Conservation (phyloP, 2,888 invertebrate genomes). For the Alitta virens region DNA sequence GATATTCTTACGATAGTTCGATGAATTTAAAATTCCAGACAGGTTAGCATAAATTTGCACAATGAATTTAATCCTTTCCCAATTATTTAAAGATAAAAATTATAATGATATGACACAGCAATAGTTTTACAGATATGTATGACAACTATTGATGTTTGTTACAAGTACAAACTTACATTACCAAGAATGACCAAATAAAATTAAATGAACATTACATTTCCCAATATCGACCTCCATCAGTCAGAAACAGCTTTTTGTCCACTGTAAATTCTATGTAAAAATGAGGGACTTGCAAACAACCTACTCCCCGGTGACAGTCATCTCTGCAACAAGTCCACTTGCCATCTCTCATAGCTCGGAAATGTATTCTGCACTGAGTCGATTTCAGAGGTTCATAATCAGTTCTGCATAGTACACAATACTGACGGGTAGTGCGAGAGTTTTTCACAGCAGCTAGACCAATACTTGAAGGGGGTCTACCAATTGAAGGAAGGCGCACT, state of each 20-base stretch:
- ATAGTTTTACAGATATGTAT: too few species aligned
- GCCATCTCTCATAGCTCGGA: constrained; percentile 22
- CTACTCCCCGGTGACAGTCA: constrained; percentile 25
- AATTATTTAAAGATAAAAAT: too few species aligned
- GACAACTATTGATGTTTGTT: too few species aligned
- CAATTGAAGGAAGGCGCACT: constrained; percentile 22
- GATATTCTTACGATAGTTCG: too few species aligned
- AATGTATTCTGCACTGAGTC: constrained; percentile 23
- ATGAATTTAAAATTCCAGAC: too few species aligned
- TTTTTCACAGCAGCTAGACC: constrained; percentile 3
- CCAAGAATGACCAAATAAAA: too few species aligned
- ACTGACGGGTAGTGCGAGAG: constrained; percentile 14
- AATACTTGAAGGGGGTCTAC: constrained; percentile 12
- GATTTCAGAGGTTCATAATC: constrained; percentile 25
- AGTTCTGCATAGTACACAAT: constrained; percentile 27
- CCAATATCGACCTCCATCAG: constrained; percentile 27
- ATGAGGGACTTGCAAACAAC: constrained; percentile 28
- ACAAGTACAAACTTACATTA: too few species aligned
- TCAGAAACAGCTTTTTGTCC: constrained; percentile 24
- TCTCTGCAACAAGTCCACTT: constrained; percentile 30
- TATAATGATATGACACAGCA: too few species aligned
- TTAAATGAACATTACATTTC: constrained; percentile 13
- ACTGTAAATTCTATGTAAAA: constrained; percentile 29
- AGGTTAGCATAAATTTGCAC: too few species aligned
- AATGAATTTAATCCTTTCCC: too few species aligned